Evolutionary conservation across 2,113 vertebrate genomes (phyloP).

Genomic region (Dasyprocta punctata): DNA sequence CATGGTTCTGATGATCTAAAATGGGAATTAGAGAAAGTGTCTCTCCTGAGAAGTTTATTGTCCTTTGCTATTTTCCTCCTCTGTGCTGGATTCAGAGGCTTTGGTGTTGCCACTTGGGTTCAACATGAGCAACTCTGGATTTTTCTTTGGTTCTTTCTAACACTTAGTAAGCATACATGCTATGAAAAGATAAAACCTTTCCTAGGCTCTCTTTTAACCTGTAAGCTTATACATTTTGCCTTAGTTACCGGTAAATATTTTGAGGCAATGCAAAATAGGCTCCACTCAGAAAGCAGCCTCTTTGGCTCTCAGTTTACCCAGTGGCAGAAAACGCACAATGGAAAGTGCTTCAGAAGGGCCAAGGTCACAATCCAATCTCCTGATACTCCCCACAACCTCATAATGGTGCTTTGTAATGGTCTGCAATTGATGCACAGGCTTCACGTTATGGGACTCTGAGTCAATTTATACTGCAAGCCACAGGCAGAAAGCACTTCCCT

Average conservation of each 20-base stretch:
- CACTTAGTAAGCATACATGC: not conserved
- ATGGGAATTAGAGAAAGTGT: not conserved
- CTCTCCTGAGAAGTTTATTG: not conserved
- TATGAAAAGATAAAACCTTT: not conserved
- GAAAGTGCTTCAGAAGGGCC: not conserved
- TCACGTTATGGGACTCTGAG: not conserved
- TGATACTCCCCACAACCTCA: not conserved
- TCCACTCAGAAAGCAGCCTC: not conserved
- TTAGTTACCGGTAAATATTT: not conserved
- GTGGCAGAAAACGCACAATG: not conserved
- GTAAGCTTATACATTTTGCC: not conserved
- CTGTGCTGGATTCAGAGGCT: not conserved
- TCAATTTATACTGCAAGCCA: not conserved
- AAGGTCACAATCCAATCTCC: not conserved
- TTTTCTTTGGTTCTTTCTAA: slow-evolving; percentile 40
- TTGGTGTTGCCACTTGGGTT: not conserved
- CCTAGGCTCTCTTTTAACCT: not conserved
- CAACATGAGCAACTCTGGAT: not conserved
- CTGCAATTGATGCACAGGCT: not conserved
- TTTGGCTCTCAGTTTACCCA: slow-evolving; percentile 25
- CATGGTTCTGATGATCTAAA: not conserved
- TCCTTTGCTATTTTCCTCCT: not conserved
- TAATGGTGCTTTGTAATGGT: not conserved
- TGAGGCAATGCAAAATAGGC: not conserved
- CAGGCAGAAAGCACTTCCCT: not conserved